Percentiles rank a stretch among this genome's conserved stretches.
These are phyloP conservation scores for Mastigias papua DNA, from an alignment of 30 jellyfish, hydroid and myxozoan species.

Conservation along the genomic window DNA sequence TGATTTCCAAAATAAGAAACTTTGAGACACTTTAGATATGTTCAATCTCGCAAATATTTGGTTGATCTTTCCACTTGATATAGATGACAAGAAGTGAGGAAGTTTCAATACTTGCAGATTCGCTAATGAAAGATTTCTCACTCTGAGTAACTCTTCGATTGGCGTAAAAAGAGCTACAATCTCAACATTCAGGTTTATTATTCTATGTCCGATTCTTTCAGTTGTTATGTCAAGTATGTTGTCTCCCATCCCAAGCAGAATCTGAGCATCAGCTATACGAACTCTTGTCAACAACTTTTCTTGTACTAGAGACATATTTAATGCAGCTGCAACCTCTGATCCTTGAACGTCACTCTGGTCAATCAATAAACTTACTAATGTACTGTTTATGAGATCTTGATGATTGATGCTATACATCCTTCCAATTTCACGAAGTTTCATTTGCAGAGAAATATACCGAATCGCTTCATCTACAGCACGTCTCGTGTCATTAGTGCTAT, in stretches of 20 bases:
- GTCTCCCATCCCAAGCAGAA: slow-evolving; percentile 17
- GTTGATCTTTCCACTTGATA: not conserved
- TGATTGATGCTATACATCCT: slow-evolving; percentile 11
- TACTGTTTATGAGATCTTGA: not conserved
- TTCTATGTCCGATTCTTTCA: slow-evolving; percentile 16
- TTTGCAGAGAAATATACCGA: slow-evolving; percentile 3
- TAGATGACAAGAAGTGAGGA: not conserved
- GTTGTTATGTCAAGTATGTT: not conserved
- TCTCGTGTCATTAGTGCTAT: not conserved
- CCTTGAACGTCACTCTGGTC: not conserved
- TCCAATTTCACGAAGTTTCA: slow-evolving; percentile 20
- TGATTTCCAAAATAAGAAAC: slow-evolving; percentile 20
- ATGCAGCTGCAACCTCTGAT: slow-evolving; percentile 16
- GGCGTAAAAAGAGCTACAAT: slow-evolving; percentile 26
- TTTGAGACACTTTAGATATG: slow-evolving; percentile 10
- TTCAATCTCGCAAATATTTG: not conserved
- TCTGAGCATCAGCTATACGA: slow-evolving; percentile 23
- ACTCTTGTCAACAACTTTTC: slow-evolving; percentile 44
- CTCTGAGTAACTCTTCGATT: slow-evolving; percentile 10
- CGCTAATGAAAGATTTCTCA: not conserved
- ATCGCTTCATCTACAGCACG: slow-evolving; percentile 30
- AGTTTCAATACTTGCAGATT: not conserved
- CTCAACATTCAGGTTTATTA: slow-evolving; percentile 15
- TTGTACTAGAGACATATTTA: slow-evolving; percentile 11
- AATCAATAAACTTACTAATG: not conserved